phyloP scores from a whole-genome alignment of 2,113 vertebrate genomes.

The Craseonycteris thonglongyai region DNA sequence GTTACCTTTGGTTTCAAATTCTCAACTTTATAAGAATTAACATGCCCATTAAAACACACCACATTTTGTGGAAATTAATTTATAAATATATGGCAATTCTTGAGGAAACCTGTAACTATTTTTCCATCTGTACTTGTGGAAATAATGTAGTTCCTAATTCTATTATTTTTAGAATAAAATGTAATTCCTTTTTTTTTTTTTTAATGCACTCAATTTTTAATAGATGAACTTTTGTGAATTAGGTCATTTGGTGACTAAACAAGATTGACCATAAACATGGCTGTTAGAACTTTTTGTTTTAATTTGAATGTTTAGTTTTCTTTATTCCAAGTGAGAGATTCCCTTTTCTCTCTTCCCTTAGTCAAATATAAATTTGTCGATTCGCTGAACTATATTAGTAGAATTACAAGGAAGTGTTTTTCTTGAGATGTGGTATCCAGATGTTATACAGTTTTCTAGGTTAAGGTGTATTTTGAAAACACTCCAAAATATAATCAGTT shows the following conservation, averaged over 20 bases:
- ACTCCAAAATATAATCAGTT: not conserved
- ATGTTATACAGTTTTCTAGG: not conserved
- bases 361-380: not conserved
- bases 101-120: not conserved
- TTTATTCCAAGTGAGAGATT: not conserved
- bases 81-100: not conserved
- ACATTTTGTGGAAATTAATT: not conserved
- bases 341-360: not conserved
- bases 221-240: not conserved
- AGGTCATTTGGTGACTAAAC: not conserved
- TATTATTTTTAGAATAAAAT: not conserved
- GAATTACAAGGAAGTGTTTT: not conserved
- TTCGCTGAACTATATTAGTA: not conserved
- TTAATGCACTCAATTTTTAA: not conserved
- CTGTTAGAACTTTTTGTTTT: not conserved
- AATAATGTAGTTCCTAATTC: not conserved
- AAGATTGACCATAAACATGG: not conserved
- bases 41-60: not conserved
- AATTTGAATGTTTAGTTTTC: not conserved
- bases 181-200: conserved; percentile 10
- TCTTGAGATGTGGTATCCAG: not conserved
- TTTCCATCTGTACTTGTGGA: not conserved
- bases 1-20: not conserved
- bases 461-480: not conserved
- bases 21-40: not conserved